Evolutionary conservation across 1,140 invertebrate genomes (phyloP), one percentile per base, ranked within the genome.

Genomic region (Nasonia giraulti): DNA sequence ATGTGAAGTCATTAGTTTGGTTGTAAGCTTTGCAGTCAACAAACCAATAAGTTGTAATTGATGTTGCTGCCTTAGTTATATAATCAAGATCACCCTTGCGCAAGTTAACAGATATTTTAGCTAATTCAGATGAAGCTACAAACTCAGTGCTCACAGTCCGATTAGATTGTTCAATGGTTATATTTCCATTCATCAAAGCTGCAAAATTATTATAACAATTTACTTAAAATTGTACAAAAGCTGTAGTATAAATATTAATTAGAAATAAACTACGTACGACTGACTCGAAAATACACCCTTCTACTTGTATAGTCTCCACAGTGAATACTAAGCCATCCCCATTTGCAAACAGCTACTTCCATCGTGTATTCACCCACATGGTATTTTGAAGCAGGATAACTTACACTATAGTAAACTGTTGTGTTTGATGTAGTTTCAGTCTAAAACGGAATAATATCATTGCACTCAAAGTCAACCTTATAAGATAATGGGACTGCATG

Each of bases 11-110:
- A 76, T 92, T 92, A 0, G 95, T 95, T 83, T 94, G 91, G 66
- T 96, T 96, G 83, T 96, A 94, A 91, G 95, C 96, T 86, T 94
- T 92, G 88, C 96, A 97, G 89, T 97, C 95, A 71, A 97, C 93
- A 89, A 97, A 97, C 96, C 96, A 97, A 89, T 95, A 96, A 12
- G 95, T 95, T 27, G 94, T 90, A 20, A 96, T 91, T 33, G 93
- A 93, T 11, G 95, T 95, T 2, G 96, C 94, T 87, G 95, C 95
- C 27, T 93, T 90, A 17, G 91, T 93, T 27, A 96, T 88, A 89
- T 94, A 96, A 68, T 94, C 88, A 55, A 91, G 87, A 91, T 97
- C 96, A 23, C 94, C 93, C 31, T 94, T 89, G 4, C 93, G 93
- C 17, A 97, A 86, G 44, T 92, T 88, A 81, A 97, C 91, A 71